Base-by-base conservation (phyloP, 2,888 invertebrate genomes). In the Paralinhomoeus sp. region DNA sequence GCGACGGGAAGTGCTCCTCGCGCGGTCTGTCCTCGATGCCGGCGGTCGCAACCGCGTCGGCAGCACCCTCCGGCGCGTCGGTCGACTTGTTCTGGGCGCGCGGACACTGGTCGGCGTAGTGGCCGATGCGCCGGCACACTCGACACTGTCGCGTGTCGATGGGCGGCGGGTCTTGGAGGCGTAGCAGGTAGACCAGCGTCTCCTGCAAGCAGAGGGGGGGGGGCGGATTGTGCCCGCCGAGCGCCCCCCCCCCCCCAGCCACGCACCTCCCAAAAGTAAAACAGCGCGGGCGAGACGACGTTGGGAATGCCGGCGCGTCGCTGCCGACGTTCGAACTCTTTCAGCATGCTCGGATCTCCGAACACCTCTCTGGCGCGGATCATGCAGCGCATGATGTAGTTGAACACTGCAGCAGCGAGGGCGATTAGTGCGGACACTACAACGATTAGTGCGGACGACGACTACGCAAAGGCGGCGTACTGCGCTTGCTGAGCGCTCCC, bases 111-210 rank as follows among this genome's bases (percentile, higher is more conserved):
- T 64, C 63, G 5, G 63, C 64, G 47, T 67, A 62, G 53, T 72
- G 72, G 3, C 72, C 72, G 46, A 72, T 71, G 51, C 67, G 67
- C 42, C 67, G 66, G 54, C 72, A 72, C 18, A 61, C 55, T 20
- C 67, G 60, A 53, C 72, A 72, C 22, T 69, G 67, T 24, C 71
- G 57, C 51, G 70, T 70, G 51, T 66, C 67, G 1, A 71, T 71
- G 2, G 68, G 69, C 20, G 54, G 48, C 49, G 63, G 64, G 34
- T 64, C 65, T 18, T 65, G 62, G 45, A 67, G 52, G 33, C 55
- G 48, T 13, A 52, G 48, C 3, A 54, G 49, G 49, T 65, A 61
- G 54, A 69, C 67, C 47, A 62, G 65, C 47, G 57, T 67, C 41
- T 62, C 61, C 63, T 62, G 52, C 12, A 56, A 49, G 45, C 37